Evolutionary conservation across 2,797 vertebrate species (phyloP).

Genomic region (Cheirogaleus major): DNA sequence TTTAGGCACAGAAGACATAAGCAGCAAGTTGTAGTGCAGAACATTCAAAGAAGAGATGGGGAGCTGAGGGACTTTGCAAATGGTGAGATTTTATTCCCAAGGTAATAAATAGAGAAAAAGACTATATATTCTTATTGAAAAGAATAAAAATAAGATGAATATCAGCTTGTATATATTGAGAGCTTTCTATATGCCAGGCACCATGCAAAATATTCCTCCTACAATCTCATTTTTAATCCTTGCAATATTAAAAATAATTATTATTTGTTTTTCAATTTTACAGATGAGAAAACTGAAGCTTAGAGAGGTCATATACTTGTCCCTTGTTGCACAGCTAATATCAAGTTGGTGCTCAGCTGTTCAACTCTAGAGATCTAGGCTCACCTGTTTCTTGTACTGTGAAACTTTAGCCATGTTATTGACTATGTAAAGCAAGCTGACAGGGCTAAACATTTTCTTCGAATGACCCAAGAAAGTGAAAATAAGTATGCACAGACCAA

Average conservation of each 20-base stretch:
- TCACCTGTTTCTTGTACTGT: not conserved
- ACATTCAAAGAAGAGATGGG: not conserved
- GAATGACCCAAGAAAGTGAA: not conserved
- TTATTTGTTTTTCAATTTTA: not conserved
- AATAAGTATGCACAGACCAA: not conserved
- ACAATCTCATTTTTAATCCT: not conserved
- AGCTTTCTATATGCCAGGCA: not conserved
- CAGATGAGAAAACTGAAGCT: not conserved
- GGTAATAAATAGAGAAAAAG: not conserved
- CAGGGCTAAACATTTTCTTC: not conserved
- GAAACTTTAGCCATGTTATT: not conserved
- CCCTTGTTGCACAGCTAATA: accelerated
- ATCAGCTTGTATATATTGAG: not conserved
- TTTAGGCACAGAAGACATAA: not conserved
- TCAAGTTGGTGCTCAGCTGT: not conserved
- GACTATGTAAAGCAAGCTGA: not conserved
- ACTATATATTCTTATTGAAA: not conserved
- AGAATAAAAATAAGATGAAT: not conserved
- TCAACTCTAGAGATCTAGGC: not conserved
- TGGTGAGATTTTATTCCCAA: not conserved
- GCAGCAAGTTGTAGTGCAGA: not conserved
- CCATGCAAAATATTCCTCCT: not conserved
- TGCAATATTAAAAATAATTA: not conserved
- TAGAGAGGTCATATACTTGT: not conserved
- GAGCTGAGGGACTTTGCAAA: not conserved